Evolutionary conservation across 2,797 vertebrate genomes (phyloP), one percentile per base, ranked within the genome.

Genomic region (Channallabes apus): DNA sequence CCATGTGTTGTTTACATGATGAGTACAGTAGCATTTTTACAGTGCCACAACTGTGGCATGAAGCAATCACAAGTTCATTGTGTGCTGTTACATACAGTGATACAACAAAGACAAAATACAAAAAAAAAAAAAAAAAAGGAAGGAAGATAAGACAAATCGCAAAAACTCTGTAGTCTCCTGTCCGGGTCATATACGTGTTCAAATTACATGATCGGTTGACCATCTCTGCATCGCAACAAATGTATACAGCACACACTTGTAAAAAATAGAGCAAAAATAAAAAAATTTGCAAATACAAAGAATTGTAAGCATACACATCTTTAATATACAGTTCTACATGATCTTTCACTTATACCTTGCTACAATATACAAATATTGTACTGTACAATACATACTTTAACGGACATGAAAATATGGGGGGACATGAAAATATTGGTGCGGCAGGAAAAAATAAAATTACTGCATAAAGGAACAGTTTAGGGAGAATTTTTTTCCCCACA

Each of bases 331-430:
- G 80, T 64, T 86, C 73, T 87, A 87, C 73, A 64, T 68, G 83
- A 77, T 84, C 64, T 80, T 81, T 84, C 82, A 83, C 75, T 82
- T 85, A 87, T 79, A 87, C 65, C 75, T 87, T 32, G 80, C 75
- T 86, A 86, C 84, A 82, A 89, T 84, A 86, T 67, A 89, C 85
- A 87, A 77, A 89, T 72, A 64, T 84, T 61, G 82, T 86, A 86
- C 82, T 84, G 84, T 81, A 88, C 84, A 86, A 67, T 69, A 58
- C 82, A 85, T 73, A 69, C 78, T 82, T 35, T 38, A 62, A 69
- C 38, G 27, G 73, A 29, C 24, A 6, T 62, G 61, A 27, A 72
- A 76, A 75, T 73, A 51, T 32, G 27, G 68, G 38, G 38, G 71
- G n/a, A n/a, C n/a, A n/a, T n/a, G n/a, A n/a, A 17, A 75, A 27